phyloP scores from a whole-genome alignment of 2,797 vertebrate genomes.

The Petrocephalus sullivani region DNA sequence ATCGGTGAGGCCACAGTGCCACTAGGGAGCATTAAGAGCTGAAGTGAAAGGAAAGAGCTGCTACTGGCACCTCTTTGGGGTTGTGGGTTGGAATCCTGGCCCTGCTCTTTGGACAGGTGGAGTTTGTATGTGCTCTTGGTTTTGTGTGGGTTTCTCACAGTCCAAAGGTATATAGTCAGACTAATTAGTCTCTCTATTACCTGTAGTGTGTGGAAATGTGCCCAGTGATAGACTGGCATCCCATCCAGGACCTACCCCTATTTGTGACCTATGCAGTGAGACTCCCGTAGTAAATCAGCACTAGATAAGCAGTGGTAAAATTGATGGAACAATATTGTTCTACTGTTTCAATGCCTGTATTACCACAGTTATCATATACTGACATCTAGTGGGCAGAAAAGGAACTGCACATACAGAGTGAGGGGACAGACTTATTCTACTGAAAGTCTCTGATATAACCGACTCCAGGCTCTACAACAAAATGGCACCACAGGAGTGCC shows the following conservation, averaged over 20 bases:
- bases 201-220: neutral
- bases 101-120: neutral
- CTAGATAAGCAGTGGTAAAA: neutral
- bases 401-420: neutral
- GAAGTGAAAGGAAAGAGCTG: neutral
- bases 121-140: neutral
- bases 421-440: neutral
- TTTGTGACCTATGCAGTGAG: neutral
- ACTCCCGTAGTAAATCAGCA: neutral
- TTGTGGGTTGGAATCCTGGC: neutral
- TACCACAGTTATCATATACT: constrained; percentile 9
- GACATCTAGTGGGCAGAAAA: constrained; percentile 14
- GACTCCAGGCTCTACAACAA: neutral
- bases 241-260: neutral
- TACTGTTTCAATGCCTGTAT: neutral
- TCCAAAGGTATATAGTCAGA: neutral
- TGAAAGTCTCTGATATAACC: neutral
- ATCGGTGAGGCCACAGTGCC: neutral
- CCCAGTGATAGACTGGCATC: neutral
- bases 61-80: neutral
- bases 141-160: neutral
- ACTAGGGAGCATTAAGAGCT: constrained; percentile 1
- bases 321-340: neutral
- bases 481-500: neutral
- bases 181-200: neutral